These are phyloP conservation scores for Balearica regulorum DNA, from an alignment of 2,797 vertebrate genomes.

Conservation along the genomic window DNA sequence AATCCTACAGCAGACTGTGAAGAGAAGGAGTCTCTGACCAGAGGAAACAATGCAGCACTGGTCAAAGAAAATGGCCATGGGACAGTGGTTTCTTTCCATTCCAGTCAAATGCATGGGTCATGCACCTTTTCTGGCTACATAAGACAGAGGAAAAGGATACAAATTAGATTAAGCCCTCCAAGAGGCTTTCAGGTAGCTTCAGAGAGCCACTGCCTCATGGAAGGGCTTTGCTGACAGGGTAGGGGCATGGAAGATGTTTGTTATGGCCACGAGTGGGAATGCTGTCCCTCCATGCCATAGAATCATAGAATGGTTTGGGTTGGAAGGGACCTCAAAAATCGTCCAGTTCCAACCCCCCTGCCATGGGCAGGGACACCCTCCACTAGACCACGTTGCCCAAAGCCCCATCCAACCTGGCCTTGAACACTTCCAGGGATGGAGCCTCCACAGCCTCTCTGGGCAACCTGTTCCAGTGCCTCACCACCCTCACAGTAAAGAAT, in stretches of 20 bases:
- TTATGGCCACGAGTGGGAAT: background rate
- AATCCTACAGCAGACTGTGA: background rate
- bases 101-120: background rate
- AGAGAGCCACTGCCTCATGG: background rate
- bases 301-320: too few species aligned
- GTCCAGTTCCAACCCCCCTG: too few species aligned
- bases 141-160: background rate
- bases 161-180: background rate
- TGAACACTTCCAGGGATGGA: too few species aligned
- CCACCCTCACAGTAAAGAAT: too few species aligned
- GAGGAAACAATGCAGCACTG: background rate
- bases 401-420: too few species aligned
- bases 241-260: fast-evolving
- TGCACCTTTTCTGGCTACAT: background rate
- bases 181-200: background rate
- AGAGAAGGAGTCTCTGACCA: background rate
- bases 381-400: too few species aligned
- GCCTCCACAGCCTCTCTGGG: too few species aligned
- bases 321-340: too few species aligned
- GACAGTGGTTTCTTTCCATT: background rate
- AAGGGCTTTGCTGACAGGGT: background rate
- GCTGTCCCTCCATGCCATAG: background rate
- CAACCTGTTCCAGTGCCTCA: too few species aligned
- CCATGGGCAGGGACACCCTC: too few species aligned
- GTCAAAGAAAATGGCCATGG: background rate